Evolutionary conservation across 92 coral and sea anemone species (phyloP).

Genomic region (Palythoa grandis): DNA sequence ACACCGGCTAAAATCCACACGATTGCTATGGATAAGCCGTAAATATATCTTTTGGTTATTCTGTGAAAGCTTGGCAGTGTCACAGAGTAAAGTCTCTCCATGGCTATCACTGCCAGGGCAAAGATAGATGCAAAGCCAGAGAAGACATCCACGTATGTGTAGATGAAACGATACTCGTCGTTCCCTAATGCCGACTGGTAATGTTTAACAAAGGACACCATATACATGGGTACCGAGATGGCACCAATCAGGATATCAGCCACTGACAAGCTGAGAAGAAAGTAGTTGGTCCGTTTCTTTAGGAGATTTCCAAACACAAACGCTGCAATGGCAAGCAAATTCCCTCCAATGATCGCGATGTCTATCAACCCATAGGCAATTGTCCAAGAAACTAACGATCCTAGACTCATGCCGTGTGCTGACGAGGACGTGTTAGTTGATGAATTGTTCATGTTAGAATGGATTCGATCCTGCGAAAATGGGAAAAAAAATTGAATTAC

Average conservation of each 20-base stretch:
- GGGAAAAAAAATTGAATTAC: neutral
- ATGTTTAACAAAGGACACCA: conserved; percentile 6
- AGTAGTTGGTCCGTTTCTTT: conserved; percentile 45
- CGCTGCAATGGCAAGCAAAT: conserved; percentile 28
- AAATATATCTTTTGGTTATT: conserved; percentile 23
- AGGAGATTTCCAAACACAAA: conserved; percentile 36
- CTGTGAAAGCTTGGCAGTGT: conserved; percentile 43
- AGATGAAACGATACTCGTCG: conserved; percentile 22
- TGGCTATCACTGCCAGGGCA: conserved; percentile 34
- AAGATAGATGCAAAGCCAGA: conserved; percentile 43
- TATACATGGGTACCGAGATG: conserved; percentile 36
- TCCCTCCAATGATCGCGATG: conserved; percentile 19
- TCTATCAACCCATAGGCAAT: conserved; percentile 31
- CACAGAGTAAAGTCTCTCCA: conserved; percentile 39
- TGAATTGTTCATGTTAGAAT: conserved; percentile 8
- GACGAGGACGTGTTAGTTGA: neutral
- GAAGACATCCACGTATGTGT: conserved; percentile 40
- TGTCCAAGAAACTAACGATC: conserved; percentile 16
- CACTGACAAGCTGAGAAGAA: conserved; percentile 42
- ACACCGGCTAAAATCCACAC: conserved; percentile 37
- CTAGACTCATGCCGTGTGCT: conserved; percentile 9
- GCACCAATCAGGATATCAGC: conserved; percentile 42
- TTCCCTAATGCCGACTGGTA: neutral
- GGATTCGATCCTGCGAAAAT: conserved; percentile 13
- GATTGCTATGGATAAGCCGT: conserved; percentile 1